Percentiles rank a stretch among this genome's conserved stretches.
Conservation (phyloP, 2,888 invertebrate genomes). For the Junonia oenone region DNA sequence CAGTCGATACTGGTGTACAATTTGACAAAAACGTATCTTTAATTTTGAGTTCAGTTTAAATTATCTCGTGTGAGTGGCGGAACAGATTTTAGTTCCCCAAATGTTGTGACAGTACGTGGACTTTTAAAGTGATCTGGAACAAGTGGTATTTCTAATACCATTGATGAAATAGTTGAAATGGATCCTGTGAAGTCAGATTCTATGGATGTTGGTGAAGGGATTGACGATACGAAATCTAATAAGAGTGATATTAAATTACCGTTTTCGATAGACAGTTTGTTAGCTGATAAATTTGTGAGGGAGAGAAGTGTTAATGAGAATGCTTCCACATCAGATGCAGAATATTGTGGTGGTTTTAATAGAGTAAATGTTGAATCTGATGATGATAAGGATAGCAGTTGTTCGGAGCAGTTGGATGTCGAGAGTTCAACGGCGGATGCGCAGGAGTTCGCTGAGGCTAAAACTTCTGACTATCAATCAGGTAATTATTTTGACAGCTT, state of each 20-base stretch:
- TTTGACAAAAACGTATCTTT: conserved; percentile 75
- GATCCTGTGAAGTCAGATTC: conserved; percentile 22
- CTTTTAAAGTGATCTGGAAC: neutral
- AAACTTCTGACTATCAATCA: conserved; percentile 59
- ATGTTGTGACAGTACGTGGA: conserved; percentile 23
- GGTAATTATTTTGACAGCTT: conserved; percentile 37
- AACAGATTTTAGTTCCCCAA: conserved; percentile 14
- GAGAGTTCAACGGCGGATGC: conserved; percentile 56
- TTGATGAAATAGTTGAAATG: conserved; percentile 14
- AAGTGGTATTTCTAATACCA: neutral
- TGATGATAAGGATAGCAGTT: conserved; percentile 48
- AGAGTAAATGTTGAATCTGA: conserved; percentile 46
- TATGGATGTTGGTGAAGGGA: conserved; percentile 34
- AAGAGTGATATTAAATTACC: conserved; percentile 55
- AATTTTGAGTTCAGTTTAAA: conserved; percentile 65
- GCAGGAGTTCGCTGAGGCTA: conserved; percentile 47
- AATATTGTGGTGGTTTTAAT: conserved; percentile 29
- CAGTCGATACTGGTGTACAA: conserved; percentile 63
- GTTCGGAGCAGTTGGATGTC: conserved; percentile 65
- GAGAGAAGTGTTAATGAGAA: conserved; percentile 5
- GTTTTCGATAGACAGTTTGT: conserved; percentile 65
- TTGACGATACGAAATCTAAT: conserved; percentile 39
- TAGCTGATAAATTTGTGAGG: conserved; percentile 56
- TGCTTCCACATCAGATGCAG: conserved; percentile 19
- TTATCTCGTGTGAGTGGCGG: conserved; percentile 34